Evolutionary conservation across 23 tunicate genomes (phyloP), one percentile per base, ranked within the genome.

Genomic region (Ciona savignyi): DNA sequence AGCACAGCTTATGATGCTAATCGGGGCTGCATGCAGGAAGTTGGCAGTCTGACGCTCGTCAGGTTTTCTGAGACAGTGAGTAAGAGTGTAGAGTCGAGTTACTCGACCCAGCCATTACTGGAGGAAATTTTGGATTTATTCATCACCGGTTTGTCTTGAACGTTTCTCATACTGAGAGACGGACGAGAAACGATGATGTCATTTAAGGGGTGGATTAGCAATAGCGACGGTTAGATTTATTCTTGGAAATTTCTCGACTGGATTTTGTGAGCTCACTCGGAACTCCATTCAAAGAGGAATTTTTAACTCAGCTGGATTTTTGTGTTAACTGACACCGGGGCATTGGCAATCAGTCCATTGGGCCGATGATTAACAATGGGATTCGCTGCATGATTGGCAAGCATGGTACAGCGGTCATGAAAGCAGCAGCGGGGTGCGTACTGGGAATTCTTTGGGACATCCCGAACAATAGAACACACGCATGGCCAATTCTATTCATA

Each of bases 361-460:
- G 56, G 56, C 9, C 56, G 9, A 6, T 15, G 56, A 15, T 42
- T 42, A 42, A 42, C 56, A 42, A 42, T 42, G 15, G 56, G 56
- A 42, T 42, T 42, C 56, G 56, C 56, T 42, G 56, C 56, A 42
- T 42, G 56, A 42, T 6, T 42, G 56, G 56, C 56, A 15, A 42
- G 56, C 56, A 42, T 42, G 56, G 56, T 42, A 42, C 11, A 42
- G 56, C 56, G 56, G 56, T 42, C 56, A 42, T 42, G 56, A 42
- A 42, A 42, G 56, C 56, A 42, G 56, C 56, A 42, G 56, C 56
- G 56, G 56, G 56, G 56, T 42, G 56, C 56, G 56, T 42, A 42
- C 9, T 42, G 56, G 56, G 56, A 42, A 42, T 42, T 42, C 56
- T 42, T 42, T 9, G 15, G 56, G 56, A 42, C 56, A 42, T 42